These are phyloP conservation scores for Piaya cayana DNA, from an alignment of 2,113 vertebrate species.

Conservation along the genomic window DNA sequence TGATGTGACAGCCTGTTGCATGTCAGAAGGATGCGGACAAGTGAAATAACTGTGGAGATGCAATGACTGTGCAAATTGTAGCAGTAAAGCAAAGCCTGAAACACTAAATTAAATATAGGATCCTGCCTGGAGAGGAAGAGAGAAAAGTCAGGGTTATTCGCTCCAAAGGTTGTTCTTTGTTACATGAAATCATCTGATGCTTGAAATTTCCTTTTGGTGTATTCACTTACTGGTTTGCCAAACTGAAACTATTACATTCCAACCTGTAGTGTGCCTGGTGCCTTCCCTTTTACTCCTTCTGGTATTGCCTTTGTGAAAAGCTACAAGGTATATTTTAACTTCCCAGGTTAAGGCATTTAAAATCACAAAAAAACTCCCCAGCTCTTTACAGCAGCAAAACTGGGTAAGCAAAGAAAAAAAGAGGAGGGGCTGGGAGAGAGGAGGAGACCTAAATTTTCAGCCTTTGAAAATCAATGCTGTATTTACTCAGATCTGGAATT, in stretches of 20 bases:
- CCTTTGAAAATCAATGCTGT: not conserved
- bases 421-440: not conserved
- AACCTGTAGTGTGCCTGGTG: rapidly evolving
- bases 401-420: not conserved
- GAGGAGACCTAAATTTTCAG: not conserved
- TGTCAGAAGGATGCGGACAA: not conserved
- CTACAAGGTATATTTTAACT: not conserved
- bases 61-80: not conserved
- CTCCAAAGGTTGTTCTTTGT: not conserved
- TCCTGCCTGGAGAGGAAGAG: not conserved
- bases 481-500: not conserved
- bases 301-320: not conserved
- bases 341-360: not conserved
- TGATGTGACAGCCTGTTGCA: not conserved
- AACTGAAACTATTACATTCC: not conserved
- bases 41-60: not conserved
- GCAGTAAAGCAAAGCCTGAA: not conserved
- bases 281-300: not conserved
- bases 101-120: not conserved
- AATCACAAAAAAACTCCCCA: not conserved
- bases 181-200: not conserved
- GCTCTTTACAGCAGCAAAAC: not conserved
- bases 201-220: not conserved
- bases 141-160: not conserved
- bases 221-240: not conserved